phyloP scores from a whole-genome alignment of 2,113 vertebrate species.

The Cynopterus brachyotis region DNA sequence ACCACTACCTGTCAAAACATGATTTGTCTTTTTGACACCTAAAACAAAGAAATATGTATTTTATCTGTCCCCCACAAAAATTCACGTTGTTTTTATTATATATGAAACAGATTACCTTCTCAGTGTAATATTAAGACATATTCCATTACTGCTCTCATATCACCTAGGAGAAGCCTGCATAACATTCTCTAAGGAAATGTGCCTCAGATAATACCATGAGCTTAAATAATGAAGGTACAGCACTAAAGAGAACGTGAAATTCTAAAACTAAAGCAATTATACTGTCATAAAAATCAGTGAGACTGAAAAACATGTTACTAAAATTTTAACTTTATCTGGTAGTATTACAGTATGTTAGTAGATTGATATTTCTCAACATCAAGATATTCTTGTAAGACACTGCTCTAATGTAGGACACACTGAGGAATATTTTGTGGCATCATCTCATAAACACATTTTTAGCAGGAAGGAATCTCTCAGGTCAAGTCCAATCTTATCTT shows the following conservation, averaged over 20 bases:
- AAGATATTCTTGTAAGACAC: not conserved
- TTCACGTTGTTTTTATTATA: not conserved
- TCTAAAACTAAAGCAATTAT: not conserved
- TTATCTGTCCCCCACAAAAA: not conserved
- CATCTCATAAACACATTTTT: not conserved
- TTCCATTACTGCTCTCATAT: not conserved
- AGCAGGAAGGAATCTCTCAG: not conserved
- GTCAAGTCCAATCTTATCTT: not conserved
- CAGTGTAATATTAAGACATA: not conserved
- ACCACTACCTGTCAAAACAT: not conserved
- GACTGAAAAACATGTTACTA: not conserved
- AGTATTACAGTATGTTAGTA: not conserved
- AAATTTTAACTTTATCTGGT: not conserved
- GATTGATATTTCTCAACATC: not conserved
- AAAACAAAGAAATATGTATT: not conserved
- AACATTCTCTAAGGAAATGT: not conserved
- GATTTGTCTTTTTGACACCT: not conserved
- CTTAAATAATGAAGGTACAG: not conserved
- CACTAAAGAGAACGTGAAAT: not conserved
- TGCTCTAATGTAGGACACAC: not conserved
- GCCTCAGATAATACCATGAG: not conserved
- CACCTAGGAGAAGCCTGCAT: not conserved
- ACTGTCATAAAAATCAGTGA: not conserved
- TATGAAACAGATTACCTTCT: not conserved
- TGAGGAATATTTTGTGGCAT: not conserved